phyloP scores from a whole-genome alignment of 2,797 vertebrate genomes.

The Anolis apletophallus region DNA sequence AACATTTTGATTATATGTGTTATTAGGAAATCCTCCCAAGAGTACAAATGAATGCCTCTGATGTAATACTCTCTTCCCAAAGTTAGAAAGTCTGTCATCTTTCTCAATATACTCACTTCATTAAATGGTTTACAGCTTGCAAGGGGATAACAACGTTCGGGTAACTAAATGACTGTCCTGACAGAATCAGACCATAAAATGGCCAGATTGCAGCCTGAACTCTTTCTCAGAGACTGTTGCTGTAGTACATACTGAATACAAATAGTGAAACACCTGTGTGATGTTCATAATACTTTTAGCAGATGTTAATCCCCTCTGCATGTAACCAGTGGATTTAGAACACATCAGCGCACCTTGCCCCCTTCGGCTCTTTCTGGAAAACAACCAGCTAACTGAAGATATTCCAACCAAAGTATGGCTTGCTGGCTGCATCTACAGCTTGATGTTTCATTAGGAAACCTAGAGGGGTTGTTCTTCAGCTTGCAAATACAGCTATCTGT shows the following conservation, averaged over 20 bases:
- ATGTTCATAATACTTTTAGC: conserved; percentile 82
- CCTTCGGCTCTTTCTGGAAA: conserved; percentile 73
- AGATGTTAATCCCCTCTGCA: conserved; percentile 82
- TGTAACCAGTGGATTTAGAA: conserved; percentile 75
- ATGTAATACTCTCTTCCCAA: conserved; percentile 77
- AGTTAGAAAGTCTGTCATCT: conserved; percentile 83
- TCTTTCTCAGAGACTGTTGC: conserved; percentile 83
- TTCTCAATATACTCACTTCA: conserved; percentile 83
- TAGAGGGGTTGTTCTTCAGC: conserved; percentile 39
- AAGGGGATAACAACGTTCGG: conserved; percentile 81
- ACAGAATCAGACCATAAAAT: conserved; percentile 86
- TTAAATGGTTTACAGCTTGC: conserved; percentile 84
- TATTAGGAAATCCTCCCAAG: conserved; percentile 73
- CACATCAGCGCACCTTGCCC: conserved; percentile 73
- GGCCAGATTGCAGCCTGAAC: conserved; percentile 81
- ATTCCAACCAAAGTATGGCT: conserved; percentile 59
- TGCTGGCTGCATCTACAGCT: conserved; percentile 1
- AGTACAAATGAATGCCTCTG: conserved; percentile 76
- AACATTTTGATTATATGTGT: conserved; percentile 77
- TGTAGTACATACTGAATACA: conserved; percentile 84
- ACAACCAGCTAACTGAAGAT: conserved; percentile 63
- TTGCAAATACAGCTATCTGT: background rate
- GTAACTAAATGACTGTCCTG: conserved; percentile 82
- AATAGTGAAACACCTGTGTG: conserved; percentile 85
- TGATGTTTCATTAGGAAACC: conserved; percentile 47